Evolutionary conservation across 1,140 invertebrate species (phyloP).

Genomic region (Ceratosolen fusciceps): DNA sequence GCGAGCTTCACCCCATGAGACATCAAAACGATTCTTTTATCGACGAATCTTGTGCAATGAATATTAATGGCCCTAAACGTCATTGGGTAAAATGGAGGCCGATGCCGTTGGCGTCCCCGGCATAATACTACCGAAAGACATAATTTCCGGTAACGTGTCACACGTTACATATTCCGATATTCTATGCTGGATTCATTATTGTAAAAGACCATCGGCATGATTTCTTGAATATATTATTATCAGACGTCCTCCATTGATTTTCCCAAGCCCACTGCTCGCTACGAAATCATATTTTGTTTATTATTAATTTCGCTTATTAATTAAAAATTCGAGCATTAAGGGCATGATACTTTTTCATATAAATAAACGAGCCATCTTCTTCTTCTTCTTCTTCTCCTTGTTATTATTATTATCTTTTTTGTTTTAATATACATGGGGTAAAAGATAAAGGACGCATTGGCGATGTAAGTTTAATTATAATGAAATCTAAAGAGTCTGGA

Average conservation of each 20-base stretch:
- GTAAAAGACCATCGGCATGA: neutral
- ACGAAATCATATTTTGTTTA: neutral
- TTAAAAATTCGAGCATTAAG: neutral
- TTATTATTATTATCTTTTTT: too few relatives aligned
- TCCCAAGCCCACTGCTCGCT: neutral
- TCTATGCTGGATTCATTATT: constrained; percentile 34
- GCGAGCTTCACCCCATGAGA: constrained; percentile 8
- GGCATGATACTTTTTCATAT: too few relatives aligned
- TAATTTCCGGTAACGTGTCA: constrained; percentile 40
- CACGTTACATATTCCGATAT: constrained; percentile 17
- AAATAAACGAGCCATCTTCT: too few relatives aligned
- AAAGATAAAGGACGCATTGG: too few relatives aligned
- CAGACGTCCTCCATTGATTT: neutral
- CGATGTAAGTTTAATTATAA: too few relatives aligned
- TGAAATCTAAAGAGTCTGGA: too few relatives aligned
- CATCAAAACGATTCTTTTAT: constrained; percentile 46
- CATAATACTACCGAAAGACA: constrained; percentile 30
- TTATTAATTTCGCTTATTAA: neutral
- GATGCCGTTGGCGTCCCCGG: neutral
- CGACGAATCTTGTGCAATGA: constrained; percentile 48
- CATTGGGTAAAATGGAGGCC: constrained; percentile 37
- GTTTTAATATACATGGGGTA: too few relatives aligned
- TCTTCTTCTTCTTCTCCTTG: too few relatives aligned
- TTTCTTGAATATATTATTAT: constrained; percentile 24
- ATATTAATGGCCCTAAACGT: constrained; percentile 50